phyloP scores from a whole-genome alignment of 2,113 vertebrate species.

The Chaenocephalus aceratus region DNA sequence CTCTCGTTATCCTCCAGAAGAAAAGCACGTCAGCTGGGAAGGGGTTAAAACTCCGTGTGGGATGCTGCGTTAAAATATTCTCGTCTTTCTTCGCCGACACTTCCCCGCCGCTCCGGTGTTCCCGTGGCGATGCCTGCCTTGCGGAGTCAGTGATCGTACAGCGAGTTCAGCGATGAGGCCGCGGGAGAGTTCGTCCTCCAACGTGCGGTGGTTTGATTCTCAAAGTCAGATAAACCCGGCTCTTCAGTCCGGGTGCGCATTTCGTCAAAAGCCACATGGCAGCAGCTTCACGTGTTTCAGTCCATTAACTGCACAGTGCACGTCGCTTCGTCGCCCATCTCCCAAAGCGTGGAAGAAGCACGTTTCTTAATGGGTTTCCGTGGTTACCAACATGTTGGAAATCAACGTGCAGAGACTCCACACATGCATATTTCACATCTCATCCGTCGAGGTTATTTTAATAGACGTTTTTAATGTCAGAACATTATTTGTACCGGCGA shows the following conservation, averaged over 20 bases:
- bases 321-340: conserved; percentile 20
- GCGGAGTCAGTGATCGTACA: background rate
- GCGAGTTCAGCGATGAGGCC: background rate
- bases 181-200: no score
- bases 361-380: conserved; percentile 42
- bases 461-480: background rate
- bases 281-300: no score
- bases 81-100: background rate
- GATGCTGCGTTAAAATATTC: background rate
- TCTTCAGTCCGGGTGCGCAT: background rate
- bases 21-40: no score
- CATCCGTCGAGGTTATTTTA: background rate
- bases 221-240: background rate
- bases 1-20: no score
- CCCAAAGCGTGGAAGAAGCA: conserved; percentile 43
- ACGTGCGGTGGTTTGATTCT: background rate
- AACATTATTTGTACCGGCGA: background rate
- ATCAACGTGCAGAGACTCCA: background rate
- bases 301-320: conserved; percentile 65
- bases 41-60: no score
- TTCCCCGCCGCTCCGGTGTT: background rate
- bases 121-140: background rate
- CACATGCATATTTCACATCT: background rate
- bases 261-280: no score
- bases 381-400: background rate